phyloP scores from a whole-genome alignment of 2,113 vertebrate genomes.

The Odontesthes bonariensis region DNA sequence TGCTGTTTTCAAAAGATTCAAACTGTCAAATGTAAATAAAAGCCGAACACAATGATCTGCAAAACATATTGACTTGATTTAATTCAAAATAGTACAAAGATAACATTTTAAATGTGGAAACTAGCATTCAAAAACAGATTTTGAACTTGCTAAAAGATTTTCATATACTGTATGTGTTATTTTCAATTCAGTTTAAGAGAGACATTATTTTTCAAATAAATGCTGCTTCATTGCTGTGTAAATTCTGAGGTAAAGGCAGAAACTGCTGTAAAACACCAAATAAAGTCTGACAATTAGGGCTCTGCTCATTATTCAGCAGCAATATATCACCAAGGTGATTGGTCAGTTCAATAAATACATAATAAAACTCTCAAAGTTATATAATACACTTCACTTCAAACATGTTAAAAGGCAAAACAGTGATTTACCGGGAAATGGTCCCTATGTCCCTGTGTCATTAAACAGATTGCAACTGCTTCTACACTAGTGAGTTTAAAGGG shows the following conservation, averaged over 20 bases:
- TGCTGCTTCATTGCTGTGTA: neutral
- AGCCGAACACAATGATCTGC: too few relatives aligned
- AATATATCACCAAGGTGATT: conserved; percentile 9
- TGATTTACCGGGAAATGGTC: conserved; percentile 4
- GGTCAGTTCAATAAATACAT: conserved; percentile 5
- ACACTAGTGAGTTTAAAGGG: conserved; percentile 25
- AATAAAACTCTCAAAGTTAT: conserved; percentile 3
- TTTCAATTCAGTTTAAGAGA: neutral
- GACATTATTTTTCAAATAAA: too few relatives aligned
- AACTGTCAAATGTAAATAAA: too few relatives aligned
- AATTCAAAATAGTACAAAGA: too few relatives aligned
- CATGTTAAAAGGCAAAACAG: conserved; percentile 15
- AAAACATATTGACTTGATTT: too few relatives aligned
- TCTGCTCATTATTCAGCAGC: conserved; percentile 16
- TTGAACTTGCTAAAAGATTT: too few relatives aligned
- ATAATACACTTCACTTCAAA: conserved; percentile 22
- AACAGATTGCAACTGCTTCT: conserved; percentile 41
- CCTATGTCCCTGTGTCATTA: neutral
- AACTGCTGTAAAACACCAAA: conserved; percentile 1
- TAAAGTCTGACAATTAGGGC: conserved; percentile 12
- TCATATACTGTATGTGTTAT: too few relatives aligned
- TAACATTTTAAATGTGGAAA: too few relatives aligned
- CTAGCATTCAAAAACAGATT: too few relatives aligned
- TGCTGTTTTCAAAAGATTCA: too few relatives aligned
- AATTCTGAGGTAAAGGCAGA: neutral